Conservation (phyloP, 37 sponge, comb jelly and placozoan genomes). For the Geodia barretti region DNA sequence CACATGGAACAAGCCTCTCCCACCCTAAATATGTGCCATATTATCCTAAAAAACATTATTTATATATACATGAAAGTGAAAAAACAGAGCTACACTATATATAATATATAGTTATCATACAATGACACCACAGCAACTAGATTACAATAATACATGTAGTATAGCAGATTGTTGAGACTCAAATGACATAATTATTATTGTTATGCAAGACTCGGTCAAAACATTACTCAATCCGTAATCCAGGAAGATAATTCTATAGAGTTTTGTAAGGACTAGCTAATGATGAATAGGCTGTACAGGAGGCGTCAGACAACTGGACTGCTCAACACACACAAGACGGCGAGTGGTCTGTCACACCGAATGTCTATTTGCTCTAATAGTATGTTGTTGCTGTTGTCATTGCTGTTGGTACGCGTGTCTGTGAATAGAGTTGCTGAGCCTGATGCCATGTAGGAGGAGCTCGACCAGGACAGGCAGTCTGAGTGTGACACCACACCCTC, state of each 20-base stretch:
- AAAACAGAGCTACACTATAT: too few relatives aligned
- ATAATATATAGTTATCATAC: too few relatives aligned
- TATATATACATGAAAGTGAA: too few relatives aligned
- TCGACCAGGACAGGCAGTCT: not conserved
- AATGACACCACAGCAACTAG: too few relatives aligned
- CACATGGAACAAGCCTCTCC: too few relatives aligned
- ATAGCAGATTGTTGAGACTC: not conserved
- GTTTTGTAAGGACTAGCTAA: not conserved
- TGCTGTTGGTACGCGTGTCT: not conserved
- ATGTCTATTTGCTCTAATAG: not conserved
- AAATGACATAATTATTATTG: not conserved
- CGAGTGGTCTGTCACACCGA: not conserved
- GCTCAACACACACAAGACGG: not conserved
- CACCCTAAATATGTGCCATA: too few relatives aligned
- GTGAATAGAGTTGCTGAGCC: not conserved
- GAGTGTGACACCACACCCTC: not conserved
- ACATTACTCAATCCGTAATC: not conserved
- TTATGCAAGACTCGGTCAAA: not conserved
- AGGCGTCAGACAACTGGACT: not conserved
- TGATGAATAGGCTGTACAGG: not conserved
- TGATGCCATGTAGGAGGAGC: not conserved
- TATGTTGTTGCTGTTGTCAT: too few relatives aligned
- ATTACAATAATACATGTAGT: not conserved
- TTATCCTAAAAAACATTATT: too few relatives aligned
- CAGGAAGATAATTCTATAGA: not conserved